Percentiles rank a stretch among this genome's conserved stretches.
Evolutionary conservation across 2,113 vertebrate species (phyloP).

Genomic region (Octodon degus): DNA sequence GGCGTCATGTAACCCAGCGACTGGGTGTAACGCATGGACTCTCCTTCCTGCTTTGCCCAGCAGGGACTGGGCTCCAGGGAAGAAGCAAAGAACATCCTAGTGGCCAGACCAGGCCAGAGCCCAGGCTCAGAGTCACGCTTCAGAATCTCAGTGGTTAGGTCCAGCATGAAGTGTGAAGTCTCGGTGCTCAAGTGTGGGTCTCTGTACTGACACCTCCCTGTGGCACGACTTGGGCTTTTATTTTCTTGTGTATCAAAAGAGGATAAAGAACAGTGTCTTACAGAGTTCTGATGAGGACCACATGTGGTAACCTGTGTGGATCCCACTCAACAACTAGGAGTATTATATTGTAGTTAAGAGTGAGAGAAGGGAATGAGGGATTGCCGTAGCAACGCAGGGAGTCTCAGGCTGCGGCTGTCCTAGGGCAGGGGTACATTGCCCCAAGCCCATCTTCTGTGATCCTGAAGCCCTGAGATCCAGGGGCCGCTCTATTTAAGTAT

Average conservation of each 20-base stretch:
- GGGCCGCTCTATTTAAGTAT: not conserved
- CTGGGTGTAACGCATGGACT: not conserved
- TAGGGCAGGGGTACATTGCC: not conserved
- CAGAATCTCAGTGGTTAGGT: not conserved
- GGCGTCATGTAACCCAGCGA: not conserved
- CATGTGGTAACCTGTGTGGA: not conserved
- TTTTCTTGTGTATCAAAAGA: slow-evolving; percentile 1
- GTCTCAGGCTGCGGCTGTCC: not conserved
- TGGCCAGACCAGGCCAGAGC: no score
- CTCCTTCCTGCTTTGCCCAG: not conserved
- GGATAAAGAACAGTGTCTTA: not conserved
- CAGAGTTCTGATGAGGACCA: not conserved
- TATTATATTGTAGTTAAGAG: not conserved
- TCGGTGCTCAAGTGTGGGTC: not conserved
- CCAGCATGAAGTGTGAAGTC: not conserved
- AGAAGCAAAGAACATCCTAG: not conserved
- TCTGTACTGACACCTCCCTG: not conserved
- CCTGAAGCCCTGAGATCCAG: not conserved
- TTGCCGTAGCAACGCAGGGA: not conserved
- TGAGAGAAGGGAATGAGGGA: not conserved
- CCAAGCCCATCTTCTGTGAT: not conserved
- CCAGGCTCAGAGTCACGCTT: not conserved
- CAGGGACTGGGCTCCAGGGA: not conserved
- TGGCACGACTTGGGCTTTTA: not conserved
- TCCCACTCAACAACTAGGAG: no score